Evolutionary conservation across 92 coral and sea anemone species (phyloP), one percentile per base, ranked within the genome.

Genomic region (Phenganax marumi): DNA sequence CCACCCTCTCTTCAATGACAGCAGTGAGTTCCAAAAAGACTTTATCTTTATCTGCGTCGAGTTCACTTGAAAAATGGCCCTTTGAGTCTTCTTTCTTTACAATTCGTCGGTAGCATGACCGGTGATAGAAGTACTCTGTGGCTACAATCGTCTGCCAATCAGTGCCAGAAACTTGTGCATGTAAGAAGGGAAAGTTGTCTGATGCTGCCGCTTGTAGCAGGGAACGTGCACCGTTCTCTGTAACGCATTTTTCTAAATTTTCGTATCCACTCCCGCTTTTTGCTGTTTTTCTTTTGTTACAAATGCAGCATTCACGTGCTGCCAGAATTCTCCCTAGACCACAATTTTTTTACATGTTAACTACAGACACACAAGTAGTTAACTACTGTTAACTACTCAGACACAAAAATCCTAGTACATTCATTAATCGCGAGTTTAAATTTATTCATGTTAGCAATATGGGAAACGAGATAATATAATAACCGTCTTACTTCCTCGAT

Each of bases 231-330:
- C 75, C 75, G 24, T 69, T 69, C 50, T 69, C 75, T 25, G 75
- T 69, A 2, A 25, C 75, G 24, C 75, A 69, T 69, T 69, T 69
- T 69, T 46, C 12, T 9, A 69, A 51, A 16, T 69, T 50, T 51
- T 69, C 75, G 33, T 69, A 69, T 13, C 75, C 75, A 69, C 75
- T 69, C 17, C 50, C 75, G 8, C 75, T 51, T 51, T 69, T 69
- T 69, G 75, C 75, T 17, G 75, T 69, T 69, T 69, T 69, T 51
- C 47, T 69, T 69, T 69, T 69, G 12, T 51, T 51, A 69, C 75
- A 69, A 8, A 25, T 69, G 19, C 47, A 3, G 33, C 75, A 69
- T 69, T 69, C 48, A 69, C 47, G 47, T n/a, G 26, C 75, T 16
- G 75, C 49, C 19, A 69, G 33, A 10, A 69, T 69, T 69, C 47